Conservation (phyloP, 1,140 invertebrate genomes). For the Wasmannia auropunctata region DNA sequence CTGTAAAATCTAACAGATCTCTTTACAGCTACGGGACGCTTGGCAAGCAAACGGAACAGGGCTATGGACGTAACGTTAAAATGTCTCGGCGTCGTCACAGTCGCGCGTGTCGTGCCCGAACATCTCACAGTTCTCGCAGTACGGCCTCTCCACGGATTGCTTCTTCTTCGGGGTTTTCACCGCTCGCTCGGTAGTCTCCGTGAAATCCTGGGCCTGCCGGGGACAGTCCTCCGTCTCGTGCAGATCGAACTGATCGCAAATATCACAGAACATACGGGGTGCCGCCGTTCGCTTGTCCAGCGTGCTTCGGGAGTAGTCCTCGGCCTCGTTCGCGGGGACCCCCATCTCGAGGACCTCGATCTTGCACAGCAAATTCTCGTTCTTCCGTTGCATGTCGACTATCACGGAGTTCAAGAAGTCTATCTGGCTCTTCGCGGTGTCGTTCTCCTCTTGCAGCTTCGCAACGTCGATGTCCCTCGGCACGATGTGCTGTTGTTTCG, state of each 20-base stretch:
- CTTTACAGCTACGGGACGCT: constrained; percentile 48
- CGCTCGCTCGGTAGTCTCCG: constrained; percentile 82
- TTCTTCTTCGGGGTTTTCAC: constrained; percentile 81
- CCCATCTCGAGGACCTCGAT: constrained; percentile 93
- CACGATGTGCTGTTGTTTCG: constrained; percentile 66
- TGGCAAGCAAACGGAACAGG: constrained; percentile 56
- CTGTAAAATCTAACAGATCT: constrained; percentile 70
- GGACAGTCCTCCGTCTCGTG: constrained; percentile 99
- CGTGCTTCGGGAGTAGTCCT: constrained; percentile 86
- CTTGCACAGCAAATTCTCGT: constrained; percentile 92
- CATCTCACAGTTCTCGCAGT: constrained; percentile 96
- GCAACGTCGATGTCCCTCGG: constrained; percentile 59
- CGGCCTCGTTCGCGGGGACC: constrained; percentile 86
- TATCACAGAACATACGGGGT: constrained; percentile 97
- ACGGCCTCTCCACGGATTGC: constrained; percentile 88
- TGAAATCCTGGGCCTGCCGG: constrained; percentile 89
- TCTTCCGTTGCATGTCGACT: constrained; percentile 97
- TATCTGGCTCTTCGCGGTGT: constrained; percentile 91
- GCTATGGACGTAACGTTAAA: constrained; percentile 63
- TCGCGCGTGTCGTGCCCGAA: constrained; percentile 70
- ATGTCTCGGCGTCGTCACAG: constrained; percentile 71
- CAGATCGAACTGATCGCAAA: constrained; percentile 97
- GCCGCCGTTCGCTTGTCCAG: constrained; percentile 85
- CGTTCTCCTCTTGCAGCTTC: constrained; percentile 88
- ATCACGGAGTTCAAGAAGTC: constrained; percentile 98